These are phyloP conservation scores for Anorthoa munda DNA, from an alignment of 2,888 invertebrate species.

Conservation along the genomic window DNA sequence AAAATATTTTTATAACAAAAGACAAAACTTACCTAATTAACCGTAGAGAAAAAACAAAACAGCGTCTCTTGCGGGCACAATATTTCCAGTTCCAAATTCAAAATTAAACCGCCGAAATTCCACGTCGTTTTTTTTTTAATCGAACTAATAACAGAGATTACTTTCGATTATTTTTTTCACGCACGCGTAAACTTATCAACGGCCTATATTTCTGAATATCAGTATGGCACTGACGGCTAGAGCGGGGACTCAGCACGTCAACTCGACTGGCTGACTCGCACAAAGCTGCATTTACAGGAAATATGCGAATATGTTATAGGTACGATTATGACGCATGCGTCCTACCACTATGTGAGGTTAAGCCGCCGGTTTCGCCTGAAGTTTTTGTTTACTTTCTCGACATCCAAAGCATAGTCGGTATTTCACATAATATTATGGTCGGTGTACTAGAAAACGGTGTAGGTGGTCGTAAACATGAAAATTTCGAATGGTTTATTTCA, in stretches of 20 bases:
- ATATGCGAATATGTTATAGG: slow-evolving; percentile 66
- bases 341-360: slow-evolving; percentile 45
- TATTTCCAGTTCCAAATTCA: slow-evolving; percentile 42
- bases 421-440: slow-evolving; percentile 57
- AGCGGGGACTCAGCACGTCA: slow-evolving; percentile 65
- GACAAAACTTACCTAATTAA: slow-evolving; percentile 57
- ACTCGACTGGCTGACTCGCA: slow-evolving; percentile 59
- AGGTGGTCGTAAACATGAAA: slow-evolving; percentile 16
- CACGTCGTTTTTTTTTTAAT: slow-evolving; percentile 60
- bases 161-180: slow-evolving; percentile 77
- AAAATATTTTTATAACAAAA: neutral
- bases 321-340: slow-evolving; percentile 72
- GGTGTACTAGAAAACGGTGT: slow-evolving; percentile 22
- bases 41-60: slow-evolving; percentile 21
- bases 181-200: slow-evolving; percentile 75
- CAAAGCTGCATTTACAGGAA: slow-evolving; percentile 72
- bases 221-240: slow-evolving; percentile 77
- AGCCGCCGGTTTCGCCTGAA: slow-evolving; percentile 63
- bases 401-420: slow-evolving; percentile 16
- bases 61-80: slow-evolving; percentile 51
- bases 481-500: slow-evolving; percentile 22
- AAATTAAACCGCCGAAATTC: slow-evolving; percentile 59
- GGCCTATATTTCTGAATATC: slow-evolving; percentile 85
- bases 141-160: slow-evolving; percentile 70
- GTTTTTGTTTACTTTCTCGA: slow-evolving; percentile 60